Conservation (phyloP, 1,140 invertebrate genomes). For the Patella vulgata region DNA sequence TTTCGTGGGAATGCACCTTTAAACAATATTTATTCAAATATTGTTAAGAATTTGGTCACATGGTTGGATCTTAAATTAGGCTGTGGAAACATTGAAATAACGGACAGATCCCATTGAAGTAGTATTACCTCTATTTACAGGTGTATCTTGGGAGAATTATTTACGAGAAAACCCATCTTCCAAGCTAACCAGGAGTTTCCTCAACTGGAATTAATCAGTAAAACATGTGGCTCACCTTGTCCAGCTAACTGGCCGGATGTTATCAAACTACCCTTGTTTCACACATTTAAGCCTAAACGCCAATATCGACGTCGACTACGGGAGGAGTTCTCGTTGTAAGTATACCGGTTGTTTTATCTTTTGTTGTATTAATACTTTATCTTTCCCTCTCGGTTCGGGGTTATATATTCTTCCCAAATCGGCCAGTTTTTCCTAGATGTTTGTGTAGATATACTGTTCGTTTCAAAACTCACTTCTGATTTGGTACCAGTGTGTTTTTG, state of each 20-base stretch:
- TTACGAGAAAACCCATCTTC: constrained; percentile 95
- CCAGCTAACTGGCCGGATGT: constrained; percentile 99
- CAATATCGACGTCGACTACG: constrained; percentile 86
- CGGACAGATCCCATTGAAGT: background rate
- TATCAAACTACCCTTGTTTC: constrained; percentile 91
- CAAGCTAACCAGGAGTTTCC: constrained; percentile 93
- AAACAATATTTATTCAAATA: too few relatives aligned
- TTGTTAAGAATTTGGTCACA: too few relatives aligned
- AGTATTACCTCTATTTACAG: constrained; percentile 55
- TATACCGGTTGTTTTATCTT: too few relatives aligned
- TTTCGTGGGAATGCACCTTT: too few relatives aligned
- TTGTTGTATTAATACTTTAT: too few relatives aligned
- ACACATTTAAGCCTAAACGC: constrained; percentile 92
- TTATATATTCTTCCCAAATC: too few relatives aligned
- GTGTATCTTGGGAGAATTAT: constrained; percentile 98
- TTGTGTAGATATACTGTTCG: too few relatives aligned
- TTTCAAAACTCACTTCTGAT: too few relatives aligned
- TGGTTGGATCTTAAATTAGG: too few relatives aligned
- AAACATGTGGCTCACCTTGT: constrained; percentile 93
- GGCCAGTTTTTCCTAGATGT: too few relatives aligned
- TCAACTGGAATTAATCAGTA: constrained; percentile 94
- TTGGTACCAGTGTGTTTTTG: too few relatives aligned
- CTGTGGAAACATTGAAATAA: background rate
- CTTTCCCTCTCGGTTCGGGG: too few relatives aligned
- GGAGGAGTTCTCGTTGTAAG: constrained; percentile 79